These are phyloP conservation scores for Tadarida brasiliensis DNA, from an alignment of 2,797 vertebrate species.

Conservation along the genomic window DNA sequence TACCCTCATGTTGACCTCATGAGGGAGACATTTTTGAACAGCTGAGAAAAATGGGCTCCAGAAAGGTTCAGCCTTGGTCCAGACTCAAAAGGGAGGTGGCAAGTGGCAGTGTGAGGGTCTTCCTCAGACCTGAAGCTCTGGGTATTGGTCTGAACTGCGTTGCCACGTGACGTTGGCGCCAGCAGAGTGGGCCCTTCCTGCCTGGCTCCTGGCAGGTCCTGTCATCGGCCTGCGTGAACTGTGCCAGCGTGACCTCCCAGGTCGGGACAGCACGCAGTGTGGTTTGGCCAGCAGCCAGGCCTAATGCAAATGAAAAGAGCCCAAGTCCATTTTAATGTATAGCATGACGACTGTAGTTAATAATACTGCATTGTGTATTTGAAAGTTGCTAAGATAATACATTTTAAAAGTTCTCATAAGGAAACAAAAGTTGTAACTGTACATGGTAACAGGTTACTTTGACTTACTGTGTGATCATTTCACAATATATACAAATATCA, in stretches of 20 bases:
- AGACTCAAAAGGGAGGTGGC: background rate
- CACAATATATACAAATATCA: background rate
- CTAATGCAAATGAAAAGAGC: background rate
- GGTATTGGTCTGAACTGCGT: background rate
- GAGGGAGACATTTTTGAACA: background rate
- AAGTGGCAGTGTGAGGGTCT: background rate
- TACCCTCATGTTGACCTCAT: background rate
- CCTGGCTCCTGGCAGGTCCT: background rate
- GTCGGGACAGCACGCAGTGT: background rate
- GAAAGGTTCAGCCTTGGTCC: background rate
- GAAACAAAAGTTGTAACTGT: background rate
- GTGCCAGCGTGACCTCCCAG: slow-evolving; percentile 43
- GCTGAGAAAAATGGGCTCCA: background rate
- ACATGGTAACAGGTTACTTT: background rate
- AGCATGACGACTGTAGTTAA: background rate
- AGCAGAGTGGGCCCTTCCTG: background rate
- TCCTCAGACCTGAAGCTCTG: background rate
- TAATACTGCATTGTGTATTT: background rate
- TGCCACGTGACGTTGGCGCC: background rate
- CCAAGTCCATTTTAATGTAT: background rate
- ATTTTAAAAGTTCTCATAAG: background rate
- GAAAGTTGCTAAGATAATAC: background rate
- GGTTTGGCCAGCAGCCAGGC: background rate
- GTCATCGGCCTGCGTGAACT: background rate
- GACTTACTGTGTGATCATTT: background rate